These are phyloP conservation scores for Myrmecophaga tridactyla DNA, from an alignment of 2,113 vertebrate genomes.

Conservation along the genomic window DNA sequence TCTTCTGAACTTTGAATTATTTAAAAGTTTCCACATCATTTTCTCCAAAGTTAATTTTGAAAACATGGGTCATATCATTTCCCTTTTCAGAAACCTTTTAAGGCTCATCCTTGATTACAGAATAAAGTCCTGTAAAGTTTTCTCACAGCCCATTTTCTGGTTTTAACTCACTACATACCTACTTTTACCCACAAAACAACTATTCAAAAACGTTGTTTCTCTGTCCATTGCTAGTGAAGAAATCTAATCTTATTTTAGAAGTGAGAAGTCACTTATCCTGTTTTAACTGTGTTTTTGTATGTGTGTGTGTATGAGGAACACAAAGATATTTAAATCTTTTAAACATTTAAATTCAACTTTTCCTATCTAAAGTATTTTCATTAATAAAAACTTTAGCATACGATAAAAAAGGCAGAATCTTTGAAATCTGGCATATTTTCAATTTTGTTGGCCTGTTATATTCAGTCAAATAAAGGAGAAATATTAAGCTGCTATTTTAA, in stretches of 20 bases:
- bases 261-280: not conserved
- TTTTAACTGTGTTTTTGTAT: not conserved
- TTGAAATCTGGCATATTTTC: not conserved
- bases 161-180: not conserved
- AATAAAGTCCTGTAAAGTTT: not conserved
- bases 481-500: not conserved
- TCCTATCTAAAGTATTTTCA: not conserved
- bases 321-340: not conserved
- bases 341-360: not conserved
- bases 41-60: not conserved
- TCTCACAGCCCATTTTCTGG: accelerated
- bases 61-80: not conserved
- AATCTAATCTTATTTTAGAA: not conserved
- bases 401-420: not conserved
- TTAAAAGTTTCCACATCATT: not conserved
- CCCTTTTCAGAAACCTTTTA: not conserved
- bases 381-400: not conserved
- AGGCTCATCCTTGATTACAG: not conserved
- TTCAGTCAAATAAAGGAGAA: not conserved
- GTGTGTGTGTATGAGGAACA: not conserved
- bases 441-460: not conserved
- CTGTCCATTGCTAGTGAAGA: not conserved
- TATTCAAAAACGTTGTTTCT: not conserved
- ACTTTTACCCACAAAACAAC: not conserved
- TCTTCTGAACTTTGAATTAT: not conserved